Evolutionary conservation across 2,113 vertebrate genomes (phyloP).

Genomic region (Condylura cristata): DNA sequence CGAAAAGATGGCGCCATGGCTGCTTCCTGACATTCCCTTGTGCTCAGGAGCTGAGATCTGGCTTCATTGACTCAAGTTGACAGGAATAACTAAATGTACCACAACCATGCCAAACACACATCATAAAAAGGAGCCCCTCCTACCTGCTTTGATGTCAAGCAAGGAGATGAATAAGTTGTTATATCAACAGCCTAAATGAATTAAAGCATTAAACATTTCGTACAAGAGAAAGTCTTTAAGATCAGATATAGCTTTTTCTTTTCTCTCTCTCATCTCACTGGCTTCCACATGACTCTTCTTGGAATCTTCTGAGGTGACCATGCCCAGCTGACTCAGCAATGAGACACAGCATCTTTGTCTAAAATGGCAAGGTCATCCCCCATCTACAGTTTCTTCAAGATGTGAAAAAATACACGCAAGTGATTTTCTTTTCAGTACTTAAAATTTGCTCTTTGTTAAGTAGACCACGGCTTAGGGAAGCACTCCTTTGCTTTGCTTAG

Average conservation of each 20-base stretch:
- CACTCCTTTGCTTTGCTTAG: not conserved
- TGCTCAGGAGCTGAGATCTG: not conserved
- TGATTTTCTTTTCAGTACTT: not conserved
- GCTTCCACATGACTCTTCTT: not conserved
- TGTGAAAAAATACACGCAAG: not conserved
- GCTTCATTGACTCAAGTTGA: not conserved
- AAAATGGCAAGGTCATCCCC: not conserved
- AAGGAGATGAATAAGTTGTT: not conserved
- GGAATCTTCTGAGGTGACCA: not conserved
- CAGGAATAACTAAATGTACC: not conserved
- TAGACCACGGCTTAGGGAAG: not conserved
- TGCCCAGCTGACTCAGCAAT: not conserved
- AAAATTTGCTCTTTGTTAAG: not conserved
- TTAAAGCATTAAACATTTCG: not conserved
- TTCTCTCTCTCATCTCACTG: not conserved
- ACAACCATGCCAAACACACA: not conserved
- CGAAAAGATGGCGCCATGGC: not conserved
- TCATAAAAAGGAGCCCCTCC: not conserved
- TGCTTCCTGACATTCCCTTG: not conserved
- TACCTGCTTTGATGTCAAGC: not conserved
- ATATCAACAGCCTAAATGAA: rapidly evolving
- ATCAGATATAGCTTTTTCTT: not conserved
- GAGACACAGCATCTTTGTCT: not conserved
- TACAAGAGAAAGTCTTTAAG: not conserved
- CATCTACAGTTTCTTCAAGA: not conserved